Percentiles rank a stretch among this genome's conserved stretches.
These are phyloP conservation scores for Zeus faber DNA, from an alignment of 2,113 vertebrate species.

Conservation along the genomic window DNA sequence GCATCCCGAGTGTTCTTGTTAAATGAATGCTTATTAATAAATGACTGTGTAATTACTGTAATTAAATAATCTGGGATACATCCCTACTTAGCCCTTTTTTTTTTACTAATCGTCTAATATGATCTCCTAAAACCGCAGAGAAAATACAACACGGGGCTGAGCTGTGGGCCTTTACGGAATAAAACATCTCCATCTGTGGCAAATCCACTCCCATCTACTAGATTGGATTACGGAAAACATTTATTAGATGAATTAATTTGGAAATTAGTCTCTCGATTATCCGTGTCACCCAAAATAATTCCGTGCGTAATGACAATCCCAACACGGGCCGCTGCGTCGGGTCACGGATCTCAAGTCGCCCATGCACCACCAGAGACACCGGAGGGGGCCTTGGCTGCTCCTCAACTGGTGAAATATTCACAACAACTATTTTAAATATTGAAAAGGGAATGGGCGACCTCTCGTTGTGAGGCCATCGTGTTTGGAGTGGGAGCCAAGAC, in stretches of 20 bases:
- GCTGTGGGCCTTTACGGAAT: conserved; percentile 30
- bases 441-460: conserved; percentile 30
- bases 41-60: conserved; percentile 54
- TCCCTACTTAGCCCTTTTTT: conserved; percentile 25
- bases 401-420: conserved; percentile 28
- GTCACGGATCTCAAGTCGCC: not conserved
- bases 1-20: not conserved
- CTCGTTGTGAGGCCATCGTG: too few relatives aligned
- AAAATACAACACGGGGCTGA: conserved; percentile 24
- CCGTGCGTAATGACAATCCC: conserved; percentile 10
- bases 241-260: conserved; percentile 61
- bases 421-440: conserved; percentile 39
- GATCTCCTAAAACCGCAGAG: conserved; percentile 24
- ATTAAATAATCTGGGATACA: conserved; percentile 58
- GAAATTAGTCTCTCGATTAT: conserved; percentile 41
- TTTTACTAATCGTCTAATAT: conserved; percentile 24
- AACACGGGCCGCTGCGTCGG: not conserved
- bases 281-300: conserved; percentile 13
- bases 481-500: too few relatives aligned
- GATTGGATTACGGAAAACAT: conserved; percentile 63
- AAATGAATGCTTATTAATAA: conserved; percentile 31
- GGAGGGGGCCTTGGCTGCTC: not conserved
- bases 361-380: not conserved
- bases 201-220: conserved; percentile 52
- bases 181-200: conserved; percentile 68